Base-by-base conservation (phyloP, 2,888 invertebrate genomes). In the Therioaphis trifolii region DNA sequence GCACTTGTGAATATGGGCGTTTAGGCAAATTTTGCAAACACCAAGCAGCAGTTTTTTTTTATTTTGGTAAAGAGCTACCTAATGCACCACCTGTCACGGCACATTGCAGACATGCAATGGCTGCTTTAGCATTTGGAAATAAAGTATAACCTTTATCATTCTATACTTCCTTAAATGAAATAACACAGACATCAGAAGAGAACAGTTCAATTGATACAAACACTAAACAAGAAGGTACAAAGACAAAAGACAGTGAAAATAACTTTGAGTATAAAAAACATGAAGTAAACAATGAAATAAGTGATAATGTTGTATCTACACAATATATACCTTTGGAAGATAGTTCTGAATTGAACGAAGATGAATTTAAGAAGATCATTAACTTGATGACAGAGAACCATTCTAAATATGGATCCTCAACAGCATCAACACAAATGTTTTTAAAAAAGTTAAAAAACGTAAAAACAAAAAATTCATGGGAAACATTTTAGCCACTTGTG, bases 341-440 rank as follows among this genome's bases (percentile, higher is more conserved):
- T n/a, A n/a, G n/a, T n/a, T n/a, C 3, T 46, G 14, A 46, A 46
- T 46, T 46, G 11, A 46, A 46, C 14, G 46, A 66, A 66, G 18
- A 40, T 0, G 66, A 66, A 35, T 66, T 66, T 66, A 18, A 66
- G 18, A 35, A n/a, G 2, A 18, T 66, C 18, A n/a, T 66, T 11
- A n/a, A 66, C n/a, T 66, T 66, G 12, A 66, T 66, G 35, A 40
- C 4, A 27, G 24, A 27, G 4, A 61, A 61, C 27, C 24, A 61
- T 14, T 61, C 61, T 61, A 61, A 61, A 61, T 61, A 27, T 61
- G 27, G 61, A 61, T 61, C 61, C 27, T 61, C 61, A 27, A 61
- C 14, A 27, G 15, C 61, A 27, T 61, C 61, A 27, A 27, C 27
- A 27, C 61, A 61, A 61, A 61, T 61, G 15, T 61, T 61, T 61